These are phyloP conservation scores for Gymnoscopelus microlampas DNA, from an alignment of 2,797 vertebrate species.

Conservation along the genomic window DNA sequence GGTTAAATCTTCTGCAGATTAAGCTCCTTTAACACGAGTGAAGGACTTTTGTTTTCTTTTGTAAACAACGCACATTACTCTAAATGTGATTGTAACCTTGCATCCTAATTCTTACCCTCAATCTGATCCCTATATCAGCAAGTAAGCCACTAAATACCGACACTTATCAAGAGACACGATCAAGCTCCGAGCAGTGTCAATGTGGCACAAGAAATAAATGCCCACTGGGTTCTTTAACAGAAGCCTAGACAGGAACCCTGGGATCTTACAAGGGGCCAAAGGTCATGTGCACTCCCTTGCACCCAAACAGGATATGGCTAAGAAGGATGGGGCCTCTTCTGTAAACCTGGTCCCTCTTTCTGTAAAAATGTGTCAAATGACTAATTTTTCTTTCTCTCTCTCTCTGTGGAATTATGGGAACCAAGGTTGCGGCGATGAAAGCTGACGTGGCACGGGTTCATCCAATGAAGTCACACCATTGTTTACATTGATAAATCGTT, in stretches of 20 bases:
- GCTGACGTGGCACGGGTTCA: slow-evolving; percentile 51
- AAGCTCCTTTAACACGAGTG: too few species aligned
- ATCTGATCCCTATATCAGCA: too few species aligned
- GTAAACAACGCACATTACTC: too few species aligned
- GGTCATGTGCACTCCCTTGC: slow-evolving; percentile 43
- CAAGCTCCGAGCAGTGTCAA: background rate
- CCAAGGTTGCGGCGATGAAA: slow-evolving; percentile 75
- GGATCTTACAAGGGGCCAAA: slow-evolving; percentile 68
- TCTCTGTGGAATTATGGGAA: slow-evolving; percentile 75
- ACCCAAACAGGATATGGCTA: slow-evolving; percentile 78
- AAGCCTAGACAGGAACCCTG: slow-evolving; percentile 73
- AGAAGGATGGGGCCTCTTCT: slow-evolving; percentile 65
- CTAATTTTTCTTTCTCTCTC: slow-evolving; percentile 63
- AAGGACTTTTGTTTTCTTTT: too few species aligned
- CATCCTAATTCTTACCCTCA: too few species aligned
- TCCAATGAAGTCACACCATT: slow-evolving; percentile 76
- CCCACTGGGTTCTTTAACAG: slow-evolving; percentile 62
- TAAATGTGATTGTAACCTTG: too few species aligned
- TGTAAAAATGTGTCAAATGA: slow-evolving; percentile 71
- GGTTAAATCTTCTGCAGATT: background rate
- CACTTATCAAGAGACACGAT: too few species aligned
- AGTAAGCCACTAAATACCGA: too few species aligned
- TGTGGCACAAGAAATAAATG: slow-evolving; percentile 40
- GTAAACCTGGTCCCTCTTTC: slow-evolving; percentile 54
- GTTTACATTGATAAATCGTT: slow-evolving; percentile 74